Conservation (phyloP, 2,113 vertebrate genomes). For the Phalacrocorax aristotelis region DNA sequence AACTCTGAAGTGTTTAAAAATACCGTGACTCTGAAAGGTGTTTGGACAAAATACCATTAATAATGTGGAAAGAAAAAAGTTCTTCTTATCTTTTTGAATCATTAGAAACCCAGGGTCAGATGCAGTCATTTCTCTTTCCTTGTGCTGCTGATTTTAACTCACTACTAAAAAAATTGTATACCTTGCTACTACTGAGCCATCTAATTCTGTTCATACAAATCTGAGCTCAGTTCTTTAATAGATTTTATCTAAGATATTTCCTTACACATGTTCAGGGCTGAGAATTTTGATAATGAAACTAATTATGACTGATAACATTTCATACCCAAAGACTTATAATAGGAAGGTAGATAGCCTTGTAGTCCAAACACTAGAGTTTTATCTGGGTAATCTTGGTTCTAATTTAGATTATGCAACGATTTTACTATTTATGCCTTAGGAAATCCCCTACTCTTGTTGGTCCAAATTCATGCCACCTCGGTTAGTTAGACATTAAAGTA, state of each 20-base stretch:
- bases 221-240: neutral
- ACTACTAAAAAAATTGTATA: neutral
- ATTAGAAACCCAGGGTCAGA: neutral
- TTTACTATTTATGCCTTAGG: neutral
- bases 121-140: neutral
- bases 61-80: neutral
- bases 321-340: neutral
- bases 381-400: neutral
- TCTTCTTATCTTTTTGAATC: neutral
- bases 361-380: neutral
- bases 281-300: conserved; percentile 6
- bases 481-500: neutral
- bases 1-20: neutral
- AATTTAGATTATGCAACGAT: neutral
- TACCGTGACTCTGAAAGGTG: neutral
- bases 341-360: neutral
- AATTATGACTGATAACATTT: neutral
- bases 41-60: neutral
- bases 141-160: neutral
- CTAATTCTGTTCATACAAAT: neutral
- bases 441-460: neutral
- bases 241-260: conserved; percentile 4
- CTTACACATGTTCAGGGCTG: neutral
- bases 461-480: neutral
- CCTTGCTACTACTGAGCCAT: neutral